These are phyloP conservation scores for Epinephelus moara DNA, from an alignment of 2,113 vertebrate species.

Conservation along the genomic window DNA sequence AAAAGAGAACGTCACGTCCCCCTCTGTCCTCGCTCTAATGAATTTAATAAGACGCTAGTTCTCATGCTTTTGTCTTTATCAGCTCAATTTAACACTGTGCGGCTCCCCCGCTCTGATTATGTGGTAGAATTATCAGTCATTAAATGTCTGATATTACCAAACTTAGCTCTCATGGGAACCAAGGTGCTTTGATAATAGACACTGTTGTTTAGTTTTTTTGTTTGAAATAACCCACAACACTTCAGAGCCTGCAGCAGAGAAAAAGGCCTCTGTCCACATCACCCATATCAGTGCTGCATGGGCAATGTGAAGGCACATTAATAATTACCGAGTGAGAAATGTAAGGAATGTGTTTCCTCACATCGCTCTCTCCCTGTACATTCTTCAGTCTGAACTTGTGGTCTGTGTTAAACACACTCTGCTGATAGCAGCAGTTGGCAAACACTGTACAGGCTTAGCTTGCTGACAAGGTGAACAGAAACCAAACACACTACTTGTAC, in stretches of 20 bases:
- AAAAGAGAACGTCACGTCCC: conserved; percentile 34
- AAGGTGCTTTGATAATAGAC: conserved; percentile 19
- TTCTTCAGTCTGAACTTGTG: conserved; percentile 45
- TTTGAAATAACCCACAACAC: conserved; percentile 6
- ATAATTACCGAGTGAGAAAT: conserved; percentile 81
- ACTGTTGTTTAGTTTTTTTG: neutral
- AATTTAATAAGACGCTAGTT: conserved; percentile 69
- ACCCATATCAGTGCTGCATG: conserved; percentile 17
- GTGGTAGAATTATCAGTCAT: conserved; percentile 52
- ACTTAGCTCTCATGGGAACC: conserved; percentile 58
- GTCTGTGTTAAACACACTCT: conserved; percentile 17
- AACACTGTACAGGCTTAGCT: conserved; percentile 45
- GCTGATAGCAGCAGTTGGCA: conserved; percentile 57
- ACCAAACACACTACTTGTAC: conserved; percentile 46
- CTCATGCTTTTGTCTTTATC: conserved; percentile 58
- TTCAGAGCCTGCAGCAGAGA: conserved; percentile 6
- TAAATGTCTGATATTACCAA: conserved; percentile 50
- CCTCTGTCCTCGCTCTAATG: conserved; percentile 41
- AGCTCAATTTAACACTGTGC: conserved; percentile 51
- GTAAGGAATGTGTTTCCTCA: conserved; percentile 78
- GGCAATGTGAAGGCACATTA: conserved; percentile 69
- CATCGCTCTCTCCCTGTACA: conserved; percentile 46
- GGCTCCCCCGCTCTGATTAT: conserved; percentile 41
- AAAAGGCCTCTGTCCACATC: neutral
- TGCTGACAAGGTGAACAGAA: conserved; percentile 46